Base-by-base conservation (phyloP, 2,113 vertebrate genomes). In the Casuarius casuarius region DNA sequence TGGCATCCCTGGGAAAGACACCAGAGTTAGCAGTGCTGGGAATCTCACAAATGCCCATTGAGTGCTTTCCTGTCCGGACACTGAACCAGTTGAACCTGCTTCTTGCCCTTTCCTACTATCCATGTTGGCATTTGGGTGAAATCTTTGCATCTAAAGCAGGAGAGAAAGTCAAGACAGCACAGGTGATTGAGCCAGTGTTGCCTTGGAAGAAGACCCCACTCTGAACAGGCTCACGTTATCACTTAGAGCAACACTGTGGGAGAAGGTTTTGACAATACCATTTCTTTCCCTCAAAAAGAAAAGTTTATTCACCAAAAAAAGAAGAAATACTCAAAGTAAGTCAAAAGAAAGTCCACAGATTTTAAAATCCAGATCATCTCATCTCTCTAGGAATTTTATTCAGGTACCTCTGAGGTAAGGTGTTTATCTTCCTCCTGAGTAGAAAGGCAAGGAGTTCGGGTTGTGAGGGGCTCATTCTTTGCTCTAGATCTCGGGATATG, bases 401-500 rank as follows among this genome's bases (percentile, higher is more conserved):
- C 38, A 56, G 46, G 28, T 56, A 8, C 8, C 48, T 13, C 12
- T n/a, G 77, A 59, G 19, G 25, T 8, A 15, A 40, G 40, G 62
- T 26, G 23, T 79, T 85, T 31, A 8, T 84, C 72, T 35, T 9
- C 20, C 35, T 79, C 23, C 22, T 76, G 23, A 12, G 26, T 80
- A 65, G 14, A 40, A 56, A 38, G 19, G 16, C 28, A 42, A 61
- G 14, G 40, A 46, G 3, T 28, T 58, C 40, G 49, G 58, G 52
- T n/a, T 70, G 83, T 65, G 33, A 87, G 52, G 4, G 12, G 28
- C 48, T 88, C 21, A 42, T 4, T 1, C 10, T 35, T 87, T 10
- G 20, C 14, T 88, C 58, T 85, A n/a, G 4, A 16, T 75, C 20
- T 26, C 0, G 0, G 25, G 17, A 2, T 73, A 40, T 61, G 38